phyloP scores from a whole-genome alignment of 2,797 vertebrate species.

The Platalea minor region DNA sequence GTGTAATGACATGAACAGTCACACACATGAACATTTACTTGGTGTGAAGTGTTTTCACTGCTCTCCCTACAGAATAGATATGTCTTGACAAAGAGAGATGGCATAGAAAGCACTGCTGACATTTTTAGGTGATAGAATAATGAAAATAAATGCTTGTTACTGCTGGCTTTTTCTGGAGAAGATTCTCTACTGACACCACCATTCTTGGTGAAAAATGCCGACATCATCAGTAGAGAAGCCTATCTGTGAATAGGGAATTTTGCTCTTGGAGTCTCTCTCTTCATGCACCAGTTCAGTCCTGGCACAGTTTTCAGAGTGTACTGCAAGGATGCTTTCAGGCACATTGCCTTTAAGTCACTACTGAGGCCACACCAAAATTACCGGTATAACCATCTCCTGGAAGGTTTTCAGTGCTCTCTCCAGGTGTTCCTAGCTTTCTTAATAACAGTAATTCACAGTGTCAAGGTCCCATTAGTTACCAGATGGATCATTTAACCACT shows the following conservation, averaged over 20 bases:
- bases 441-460: neutral
- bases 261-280: neutral
- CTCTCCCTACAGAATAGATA: neutral
- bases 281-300: neutral
- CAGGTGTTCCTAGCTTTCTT: neutral
- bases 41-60: slow-evolving; percentile 36
- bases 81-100: neutral
- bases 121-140: slow-evolving; percentile 36
- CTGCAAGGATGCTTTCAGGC: neutral
- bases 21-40: slow-evolving; percentile 10
- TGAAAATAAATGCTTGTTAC: neutral
- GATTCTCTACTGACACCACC: slow-evolving; percentile 16
- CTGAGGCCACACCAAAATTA: neutral
- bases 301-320: neutral
- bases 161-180: neutral
- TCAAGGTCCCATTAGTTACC: neutral
- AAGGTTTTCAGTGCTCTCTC: neutral
- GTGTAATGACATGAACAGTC: neutral
- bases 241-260: neutral
- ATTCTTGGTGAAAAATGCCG: neutral
- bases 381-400: neutral
- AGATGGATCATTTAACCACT: neutral
- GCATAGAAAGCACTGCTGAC: slow-evolving; percentile 23
- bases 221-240: neutral
- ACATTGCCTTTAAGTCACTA: neutral